A percentile compares a stretch with the other conserved stretches of the same genome.
These are phyloP conservation scores for Tipula unca DNA, from an alignment of 2,888 invertebrate genomes.

Conservation along the genomic window DNA sequence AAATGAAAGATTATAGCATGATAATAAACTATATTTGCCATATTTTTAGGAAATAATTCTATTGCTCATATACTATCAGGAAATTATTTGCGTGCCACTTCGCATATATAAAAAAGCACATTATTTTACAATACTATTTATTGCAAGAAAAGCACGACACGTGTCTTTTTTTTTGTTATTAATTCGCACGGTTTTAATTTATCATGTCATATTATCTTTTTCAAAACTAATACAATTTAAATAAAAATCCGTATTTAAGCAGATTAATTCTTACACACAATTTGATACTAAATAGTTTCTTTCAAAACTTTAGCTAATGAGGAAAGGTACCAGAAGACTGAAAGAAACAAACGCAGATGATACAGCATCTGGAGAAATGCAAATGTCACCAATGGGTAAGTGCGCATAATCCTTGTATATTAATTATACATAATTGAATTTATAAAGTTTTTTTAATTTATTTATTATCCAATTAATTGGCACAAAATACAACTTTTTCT, in stretches of 20 bases:
- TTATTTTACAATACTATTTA: not conserved
- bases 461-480: conserved; percentile 4
- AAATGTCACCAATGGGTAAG: not conserved
- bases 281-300: not conserved
- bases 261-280: not conserved
- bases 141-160: not conserved
- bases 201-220: not conserved
- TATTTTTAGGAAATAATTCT: no score
- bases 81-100: not conserved
- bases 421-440: not conserved
- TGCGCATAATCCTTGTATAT: not conserved
- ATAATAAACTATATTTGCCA: no score
- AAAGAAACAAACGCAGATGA: not conserved
- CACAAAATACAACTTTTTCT: not conserved
- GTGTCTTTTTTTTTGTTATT: not conserved
- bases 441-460: not conserved
- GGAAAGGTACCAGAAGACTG: conserved; percentile 16
- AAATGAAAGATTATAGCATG: no score
- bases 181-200: not conserved
- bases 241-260: not conserved
- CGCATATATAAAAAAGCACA: not conserved
- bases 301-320: conserved; percentile 1
- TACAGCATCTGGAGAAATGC: not conserved
- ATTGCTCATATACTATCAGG: no score
- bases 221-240: not conserved